Base-by-base conservation (phyloP, 2,888 invertebrate species). In the Cataglyphis altisquamis region DNA sequence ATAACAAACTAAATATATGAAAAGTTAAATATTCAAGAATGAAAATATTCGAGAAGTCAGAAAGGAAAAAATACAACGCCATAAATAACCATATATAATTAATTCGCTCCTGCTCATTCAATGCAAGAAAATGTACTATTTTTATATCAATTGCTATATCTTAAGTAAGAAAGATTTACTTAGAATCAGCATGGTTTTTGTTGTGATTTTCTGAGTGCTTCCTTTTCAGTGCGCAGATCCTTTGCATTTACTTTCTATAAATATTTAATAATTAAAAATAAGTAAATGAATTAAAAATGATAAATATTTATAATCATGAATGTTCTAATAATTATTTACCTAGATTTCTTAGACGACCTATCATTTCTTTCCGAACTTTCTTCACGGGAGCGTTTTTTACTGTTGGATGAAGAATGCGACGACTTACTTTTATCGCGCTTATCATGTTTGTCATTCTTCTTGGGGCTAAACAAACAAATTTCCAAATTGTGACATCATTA, bases 321-420 rank as follows among this genome's bases (percentile, higher is more conserved):
- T 67, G 4, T 15, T 45, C 1, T 39, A 84, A 64, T 74, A 48
- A 39, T 80, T 41, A 85, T 86, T 94, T 92, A 97, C 96, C 95
- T 97, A 45, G 97, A 96, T 95, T 96, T 97, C 94, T 98, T 98
- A 74, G 97, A 95, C 86, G 96, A 96, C 83, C 95, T 96, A 84
- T 96, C 95, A 88, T 96, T 96, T 90, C 95, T 95, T 64, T 97
- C 97, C 72, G 96, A 96, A 93, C 97, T 97, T 89, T 97, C 97
- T 84, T 98, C 98, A 36, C 98, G 96, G 57, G 97, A 96, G 63
- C 98, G 96, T 94, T 98, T 98, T 91, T 96, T 96, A 91, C 96
- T 96, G 88, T 94, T 95, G 91, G 96, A 94, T 60, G 94, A 94
- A 66, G 94, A 94, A 67, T 94, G 95, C 62, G 96, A 95, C n/a